Conservation (phyloP, 2,113 vertebrate genomes). For the Parus major region DNA sequence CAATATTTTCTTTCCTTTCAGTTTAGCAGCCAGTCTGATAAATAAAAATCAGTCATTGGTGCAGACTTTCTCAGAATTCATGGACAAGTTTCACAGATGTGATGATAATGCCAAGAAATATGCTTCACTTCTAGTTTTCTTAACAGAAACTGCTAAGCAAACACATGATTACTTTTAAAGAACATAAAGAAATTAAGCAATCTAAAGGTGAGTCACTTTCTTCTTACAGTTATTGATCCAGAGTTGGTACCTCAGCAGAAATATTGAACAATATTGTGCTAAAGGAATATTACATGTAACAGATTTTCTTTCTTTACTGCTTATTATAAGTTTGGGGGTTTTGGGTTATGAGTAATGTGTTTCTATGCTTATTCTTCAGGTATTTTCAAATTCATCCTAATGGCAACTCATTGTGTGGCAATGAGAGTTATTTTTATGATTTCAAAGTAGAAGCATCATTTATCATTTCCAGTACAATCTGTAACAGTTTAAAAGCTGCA, state of each 20-base stretch:
- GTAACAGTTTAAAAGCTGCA: background rate
- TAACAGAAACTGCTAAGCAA: background rate
- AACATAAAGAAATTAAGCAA: background rate
- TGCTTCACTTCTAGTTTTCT: background rate
- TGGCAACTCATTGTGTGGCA: background rate
- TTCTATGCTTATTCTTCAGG: background rate
- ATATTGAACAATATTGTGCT: background rate
- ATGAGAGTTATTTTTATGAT: background rate
- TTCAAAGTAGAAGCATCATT: background rate
- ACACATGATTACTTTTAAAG: background rate
- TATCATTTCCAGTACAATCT: background rate
- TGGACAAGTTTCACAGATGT: background rate
- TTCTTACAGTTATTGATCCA: background rate
- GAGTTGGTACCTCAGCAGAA: background rate
- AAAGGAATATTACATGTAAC: background rate
- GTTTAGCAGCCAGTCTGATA: background rate
- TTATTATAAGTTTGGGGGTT: background rate
- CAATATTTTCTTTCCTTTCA: background rate
- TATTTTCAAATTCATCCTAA: background rate
- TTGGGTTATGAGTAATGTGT: background rate
- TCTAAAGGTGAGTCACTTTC: background rate
- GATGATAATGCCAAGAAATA: background rate
- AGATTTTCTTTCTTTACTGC: background rate
- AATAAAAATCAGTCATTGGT: background rate
- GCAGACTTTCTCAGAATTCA: background rate